Evolutionary conservation across 2,797 vertebrate species (phyloP).

Genomic region (Darevskia nairensis): DNA sequence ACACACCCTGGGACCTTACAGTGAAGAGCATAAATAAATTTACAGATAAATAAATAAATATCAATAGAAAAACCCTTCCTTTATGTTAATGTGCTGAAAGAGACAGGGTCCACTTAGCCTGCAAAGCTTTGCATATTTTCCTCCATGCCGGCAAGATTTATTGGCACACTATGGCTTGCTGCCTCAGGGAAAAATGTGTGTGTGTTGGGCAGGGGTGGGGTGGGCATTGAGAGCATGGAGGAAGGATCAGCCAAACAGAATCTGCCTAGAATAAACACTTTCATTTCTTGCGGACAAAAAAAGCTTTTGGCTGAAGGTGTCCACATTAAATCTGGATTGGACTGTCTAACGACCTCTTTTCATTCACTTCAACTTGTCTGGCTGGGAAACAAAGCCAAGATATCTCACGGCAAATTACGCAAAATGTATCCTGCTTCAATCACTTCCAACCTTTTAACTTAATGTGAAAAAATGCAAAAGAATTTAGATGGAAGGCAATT

Average conservation of each 20-base stretch:
- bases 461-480: constrained; percentile 47
- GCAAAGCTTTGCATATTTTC: constrained; percentile 26
- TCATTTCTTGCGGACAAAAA: constrained; percentile 43
- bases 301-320: constrained; percentile 43
- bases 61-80: constrained; percentile 19
- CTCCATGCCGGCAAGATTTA: constrained; percentile 1
- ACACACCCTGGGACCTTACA: too few species aligned
- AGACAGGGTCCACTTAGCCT: constrained; percentile 31
- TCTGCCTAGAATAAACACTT: constrained; percentile 38
- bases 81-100: constrained; percentile 22
- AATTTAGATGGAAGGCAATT: constrained; percentile 47
- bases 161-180: constrained; percentile 20
- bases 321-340: constrained; percentile 41
- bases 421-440: constrained; percentile 22
- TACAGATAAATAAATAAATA: too few species aligned
- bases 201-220: background rate
- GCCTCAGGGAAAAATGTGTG: constrained; percentile 21
- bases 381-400: constrained; percentile 38
- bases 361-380: constrained; percentile 39
- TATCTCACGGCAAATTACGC: constrained; percentile 37
- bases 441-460: constrained; percentile 52
- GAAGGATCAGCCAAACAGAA: constrained; percentile 40
- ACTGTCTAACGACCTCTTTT: constrained; percentile 40
- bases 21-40: too few species aligned
- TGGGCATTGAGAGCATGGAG: background rate